Evolutionary conservation across 2,797 vertebrate species (phyloP).

Genomic region (Pangasius krempfi): DNA sequence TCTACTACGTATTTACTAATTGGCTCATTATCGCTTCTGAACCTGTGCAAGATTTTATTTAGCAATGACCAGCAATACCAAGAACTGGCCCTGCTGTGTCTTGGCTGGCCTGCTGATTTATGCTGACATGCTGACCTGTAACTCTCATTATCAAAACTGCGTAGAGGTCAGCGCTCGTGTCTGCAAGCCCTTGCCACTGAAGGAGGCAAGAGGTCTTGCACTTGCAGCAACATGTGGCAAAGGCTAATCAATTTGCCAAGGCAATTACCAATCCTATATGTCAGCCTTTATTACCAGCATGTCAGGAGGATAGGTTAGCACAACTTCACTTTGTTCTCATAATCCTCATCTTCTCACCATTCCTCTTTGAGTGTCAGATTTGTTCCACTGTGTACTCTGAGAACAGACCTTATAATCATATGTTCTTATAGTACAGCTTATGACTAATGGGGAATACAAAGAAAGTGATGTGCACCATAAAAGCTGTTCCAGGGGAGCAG

Average conservation of each 20-base stretch:
- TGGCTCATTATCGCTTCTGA: background rate
- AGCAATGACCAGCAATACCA: constrained; percentile 1
- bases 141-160: constrained; percentile 67
- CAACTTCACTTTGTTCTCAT: constrained; percentile 43
- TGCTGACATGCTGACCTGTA: constrained; percentile 51
- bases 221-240: constrained; percentile 43
- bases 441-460: constrained; percentile 45
- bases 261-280: constrained; percentile 64
- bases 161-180: constrained; percentile 58
- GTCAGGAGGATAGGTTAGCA: constrained; percentile 39
- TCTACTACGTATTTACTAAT: background rate
- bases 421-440: constrained; percentile 42
- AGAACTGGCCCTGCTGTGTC: constrained; percentile 17
- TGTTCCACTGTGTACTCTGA: constrained; percentile 48
- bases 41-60: background rate
- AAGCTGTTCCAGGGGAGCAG: constrained; percentile 30
- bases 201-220: constrained; percentile 27
- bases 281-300: constrained; percentile 64
- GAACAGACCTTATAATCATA: constrained; percentile 45
- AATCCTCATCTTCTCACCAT: constrained; percentile 16
- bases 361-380: constrained; percentile 45
- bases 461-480: constrained; percentile 41
- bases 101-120: constrained; percentile 21
- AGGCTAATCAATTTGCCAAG: constrained; percentile 68
- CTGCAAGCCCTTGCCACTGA: constrained; percentile 19